Evolutionary conservation across 2,797 vertebrate genomes (phyloP), one percentile per base, ranked within the genome.

Genomic region (Lithobates sylvaticus): DNA sequence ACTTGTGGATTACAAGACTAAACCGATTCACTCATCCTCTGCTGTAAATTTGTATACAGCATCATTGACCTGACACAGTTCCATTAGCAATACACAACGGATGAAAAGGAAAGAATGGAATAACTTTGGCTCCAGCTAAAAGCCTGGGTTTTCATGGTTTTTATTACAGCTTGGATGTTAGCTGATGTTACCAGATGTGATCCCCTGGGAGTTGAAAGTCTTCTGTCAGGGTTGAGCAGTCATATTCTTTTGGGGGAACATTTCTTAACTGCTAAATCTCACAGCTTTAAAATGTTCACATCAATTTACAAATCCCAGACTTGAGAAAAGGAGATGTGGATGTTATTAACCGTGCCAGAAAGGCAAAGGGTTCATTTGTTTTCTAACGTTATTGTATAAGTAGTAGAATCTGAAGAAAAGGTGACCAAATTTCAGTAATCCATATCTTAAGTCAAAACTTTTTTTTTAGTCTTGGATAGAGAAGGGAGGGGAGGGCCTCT

Each of bases 141-240:
- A 72, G 50, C 26, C 76, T 81, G n/a, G 69, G 39, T 1, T 32
- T 58, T 18, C 58, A 61, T 32, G 50, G 23, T 5, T 64, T 39
- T 10, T 42, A 34, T 58, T 78, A 58, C 32, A 42, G 74, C 21
- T 65, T 86, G 78, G 84, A 61, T 29, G 26, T 34, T 7, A 70
- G 73, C 84, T 67, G 50, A 64, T 58, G 71, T 44, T 76, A 76
- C 65, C 84, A 86, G 78, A 81, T 77, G 78, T 81, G 73, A 81
- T 47, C 34, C 64, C 70, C 65, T 44, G 42, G 47, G 58, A 27
- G 32, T 71, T 81, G 34, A 54, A 85, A 72, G 67, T 71, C 64
- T 76, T 71, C n/a, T 44, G 65, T 81, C 47, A 34, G n/a, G 67
- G 75, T 76, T 18, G 16, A 54, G 44, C 15, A 5, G 13, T 27